Evolutionary conservation across 2,797 vertebrate species (phyloP).

Genomic region (Gadopsis marmoratus): DNA sequence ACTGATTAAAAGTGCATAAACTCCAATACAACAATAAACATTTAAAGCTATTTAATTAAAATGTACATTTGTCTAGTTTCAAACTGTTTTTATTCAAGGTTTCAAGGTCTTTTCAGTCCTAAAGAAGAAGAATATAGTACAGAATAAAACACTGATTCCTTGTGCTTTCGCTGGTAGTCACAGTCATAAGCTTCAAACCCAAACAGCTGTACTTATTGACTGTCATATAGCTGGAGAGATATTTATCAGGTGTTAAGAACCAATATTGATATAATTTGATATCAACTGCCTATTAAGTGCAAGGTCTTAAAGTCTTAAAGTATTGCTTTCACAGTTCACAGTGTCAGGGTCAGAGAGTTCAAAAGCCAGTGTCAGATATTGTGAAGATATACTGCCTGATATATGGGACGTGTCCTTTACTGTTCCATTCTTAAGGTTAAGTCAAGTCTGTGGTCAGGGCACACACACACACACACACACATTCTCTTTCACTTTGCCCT

Average conservation of each 20-base stretch:
- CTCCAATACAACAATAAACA: too few species aligned
- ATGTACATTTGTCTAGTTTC: background rate
- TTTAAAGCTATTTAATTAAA: too few species aligned
- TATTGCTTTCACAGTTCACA: background rate
- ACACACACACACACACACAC: background rate
- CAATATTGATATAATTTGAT: background rate
- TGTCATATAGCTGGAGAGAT: background rate
- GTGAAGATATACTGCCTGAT: constrained; percentile 6
- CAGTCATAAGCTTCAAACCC: background rate
- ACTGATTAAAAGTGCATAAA: too few species aligned
- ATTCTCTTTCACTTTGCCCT: constrained; percentile 18
- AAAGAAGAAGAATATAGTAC: background rate
- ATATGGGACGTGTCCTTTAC: constrained; percentile 12
- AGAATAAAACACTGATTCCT: background rate
- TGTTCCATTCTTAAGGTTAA: constrained; percentile 37
- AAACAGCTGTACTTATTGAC: background rate
- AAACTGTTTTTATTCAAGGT: background rate
- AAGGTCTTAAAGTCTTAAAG: background rate
- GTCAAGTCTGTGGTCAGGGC: constrained; percentile 26
- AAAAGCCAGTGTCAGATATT: background rate
- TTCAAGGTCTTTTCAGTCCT: background rate
- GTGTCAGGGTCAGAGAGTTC: background rate
- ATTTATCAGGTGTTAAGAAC: background rate
- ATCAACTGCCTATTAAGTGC: background rate
- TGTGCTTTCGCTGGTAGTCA: background rate